phyloP scores from a whole-genome alignment of 1,140 invertebrate species.

The Diorhabda sublineata region DNA sequence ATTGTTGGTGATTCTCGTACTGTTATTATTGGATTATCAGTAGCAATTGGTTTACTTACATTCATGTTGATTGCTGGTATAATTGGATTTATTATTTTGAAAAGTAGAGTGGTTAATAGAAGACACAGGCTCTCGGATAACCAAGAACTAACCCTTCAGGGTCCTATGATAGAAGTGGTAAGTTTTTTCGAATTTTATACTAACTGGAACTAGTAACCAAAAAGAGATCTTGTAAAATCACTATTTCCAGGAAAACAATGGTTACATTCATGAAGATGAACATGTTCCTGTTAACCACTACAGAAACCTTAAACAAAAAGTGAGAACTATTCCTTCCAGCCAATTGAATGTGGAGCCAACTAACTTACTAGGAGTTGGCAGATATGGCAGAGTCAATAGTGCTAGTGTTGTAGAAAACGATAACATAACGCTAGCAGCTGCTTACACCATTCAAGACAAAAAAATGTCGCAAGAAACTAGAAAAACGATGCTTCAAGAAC shows the following conservation, averaged over 20 bases:
- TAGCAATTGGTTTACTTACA: slow-evolving; percentile 60
- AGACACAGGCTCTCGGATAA: slow-evolving; percentile 54
- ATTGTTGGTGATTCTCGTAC: slow-evolving; percentile 35
- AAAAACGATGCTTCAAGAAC: slow-evolving; percentile 64
- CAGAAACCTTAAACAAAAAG: slow-evolving; percentile 67
- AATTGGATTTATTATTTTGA: slow-evolving; percentile 57
- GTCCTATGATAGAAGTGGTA: slow-evolving; percentile 60
- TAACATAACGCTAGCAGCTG: slow-evolving; percentile 37
- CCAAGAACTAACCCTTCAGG: slow-evolving; percentile 64
- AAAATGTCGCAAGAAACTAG: slow-evolving; percentile 59
- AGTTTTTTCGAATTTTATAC: slow-evolving; percentile 21
- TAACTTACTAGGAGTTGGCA: slow-evolving; percentile 65
- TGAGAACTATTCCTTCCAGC: slow-evolving; percentile 69
- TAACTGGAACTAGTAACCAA: no score
- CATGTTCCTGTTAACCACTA: slow-evolving; percentile 63
- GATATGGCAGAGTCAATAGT: slow-evolving; percentile 69
- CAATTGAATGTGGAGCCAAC: slow-evolving; percentile 63
- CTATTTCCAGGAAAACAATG: slow-evolving; percentile 61
- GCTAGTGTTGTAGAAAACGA: slow-evolving; percentile 60
- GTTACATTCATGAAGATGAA: slow-evolving; percentile 70
- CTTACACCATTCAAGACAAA: slow-evolving; percentile 55
- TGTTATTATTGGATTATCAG: slow-evolving; percentile 52
- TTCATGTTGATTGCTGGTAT: slow-evolving; percentile 56
- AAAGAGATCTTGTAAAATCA: background rate
- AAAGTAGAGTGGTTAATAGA: slow-evolving; percentile 52